Evolutionary conservation across 2,888 invertebrate species (phyloP).

Genomic region (Rhamphomyia laevipes): DNA sequence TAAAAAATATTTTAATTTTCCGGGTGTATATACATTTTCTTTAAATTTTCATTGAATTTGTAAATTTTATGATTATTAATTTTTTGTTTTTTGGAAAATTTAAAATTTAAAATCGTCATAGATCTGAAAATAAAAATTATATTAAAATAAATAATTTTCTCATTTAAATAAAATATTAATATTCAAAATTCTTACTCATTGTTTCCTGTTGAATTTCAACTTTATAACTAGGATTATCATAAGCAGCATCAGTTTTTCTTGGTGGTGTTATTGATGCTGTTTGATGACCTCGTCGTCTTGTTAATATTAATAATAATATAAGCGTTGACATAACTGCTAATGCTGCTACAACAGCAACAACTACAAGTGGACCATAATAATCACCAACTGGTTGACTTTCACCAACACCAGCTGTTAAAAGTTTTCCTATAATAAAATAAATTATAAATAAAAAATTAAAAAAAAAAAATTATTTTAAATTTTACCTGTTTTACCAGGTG

Average conservation of each 20-base stretch:
- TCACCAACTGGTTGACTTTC: slow-evolving; percentile 43
- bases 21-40: too few relatives aligned
- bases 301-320: slow-evolving; percentile 64
- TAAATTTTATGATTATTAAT: too few relatives aligned
- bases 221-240: slow-evolving; percentile 90
- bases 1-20: too few relatives aligned
- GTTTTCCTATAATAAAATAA: slow-evolving; percentile 37
- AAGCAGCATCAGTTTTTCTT: slow-evolving; percentile 73
- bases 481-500: slow-evolving; percentile 37
- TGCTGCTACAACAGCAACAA: slow-evolving; percentile 77
- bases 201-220: slow-evolving; percentile 87
- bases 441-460: not conserved
- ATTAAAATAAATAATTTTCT: not conserved
- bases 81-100: too few relatives aligned
- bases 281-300: slow-evolving; percentile 57
- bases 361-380: slow-evolving; percentile 81
- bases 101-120: slow-evolving; percentile 21
- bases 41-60: too few relatives aligned
- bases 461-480: too few relatives aligned
- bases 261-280: slow-evolving; percentile 71
- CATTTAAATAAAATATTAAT: fast-evolving
- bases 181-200: slow-evolving; percentile 60
- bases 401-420: slow-evolving; percentile 36
- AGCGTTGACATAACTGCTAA: slow-evolving; percentile 72
- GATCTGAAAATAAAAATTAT: slow-evolving; percentile 16